Evolutionary conservation across 2,797 vertebrate genomes (phyloP).

Genomic region (Sciurus vulgaris): DNA sequence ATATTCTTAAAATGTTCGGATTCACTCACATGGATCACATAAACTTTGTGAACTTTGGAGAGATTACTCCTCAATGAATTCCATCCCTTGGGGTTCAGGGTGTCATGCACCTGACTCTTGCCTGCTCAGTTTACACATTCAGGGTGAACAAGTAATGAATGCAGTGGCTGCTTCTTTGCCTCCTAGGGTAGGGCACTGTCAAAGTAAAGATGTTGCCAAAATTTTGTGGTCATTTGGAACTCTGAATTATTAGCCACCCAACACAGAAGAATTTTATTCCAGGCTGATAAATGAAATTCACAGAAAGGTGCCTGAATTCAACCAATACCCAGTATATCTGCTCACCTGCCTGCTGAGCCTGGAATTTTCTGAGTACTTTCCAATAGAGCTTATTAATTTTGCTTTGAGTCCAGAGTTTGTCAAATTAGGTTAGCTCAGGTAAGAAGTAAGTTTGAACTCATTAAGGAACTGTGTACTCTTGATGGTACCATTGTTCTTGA

Average conservation of each 20-base stretch:
- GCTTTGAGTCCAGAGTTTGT: constrained; percentile 92
- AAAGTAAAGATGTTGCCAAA: too few species aligned
- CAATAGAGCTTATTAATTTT: constrained; percentile 92
- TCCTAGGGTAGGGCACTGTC: too few species aligned
- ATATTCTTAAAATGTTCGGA: constrained; percentile 94
- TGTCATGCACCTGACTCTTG: constrained; percentile 94
- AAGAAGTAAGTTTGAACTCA: constrained; percentile 89
- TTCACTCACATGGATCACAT: constrained; percentile 92
- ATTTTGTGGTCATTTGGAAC: too few species aligned
- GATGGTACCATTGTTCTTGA: constrained; percentile 92
- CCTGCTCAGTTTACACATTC: constrained; percentile 92
- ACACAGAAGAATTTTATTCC: constrained; percentile 91
- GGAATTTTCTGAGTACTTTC: constrained; percentile 92
- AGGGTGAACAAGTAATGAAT: constrained; percentile 81
- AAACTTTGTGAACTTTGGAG: constrained; percentile 90
- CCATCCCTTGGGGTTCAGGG: constrained; percentile 90
- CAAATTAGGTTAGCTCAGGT: constrained; percentile 79
- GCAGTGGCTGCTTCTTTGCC: too few species aligned
- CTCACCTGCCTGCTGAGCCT: constrained; percentile 95
- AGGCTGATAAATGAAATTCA: constrained; percentile 90
- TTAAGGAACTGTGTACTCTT: constrained; percentile 94
- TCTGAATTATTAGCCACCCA: constrained; percentile 88
- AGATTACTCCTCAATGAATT: constrained; percentile 90
- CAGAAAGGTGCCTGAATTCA: constrained; percentile 90
- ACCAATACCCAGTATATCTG: constrained; percentile 93